Conservation (phyloP, 2,888 invertebrate species). For the Aproaerema taeniolella region DNA sequence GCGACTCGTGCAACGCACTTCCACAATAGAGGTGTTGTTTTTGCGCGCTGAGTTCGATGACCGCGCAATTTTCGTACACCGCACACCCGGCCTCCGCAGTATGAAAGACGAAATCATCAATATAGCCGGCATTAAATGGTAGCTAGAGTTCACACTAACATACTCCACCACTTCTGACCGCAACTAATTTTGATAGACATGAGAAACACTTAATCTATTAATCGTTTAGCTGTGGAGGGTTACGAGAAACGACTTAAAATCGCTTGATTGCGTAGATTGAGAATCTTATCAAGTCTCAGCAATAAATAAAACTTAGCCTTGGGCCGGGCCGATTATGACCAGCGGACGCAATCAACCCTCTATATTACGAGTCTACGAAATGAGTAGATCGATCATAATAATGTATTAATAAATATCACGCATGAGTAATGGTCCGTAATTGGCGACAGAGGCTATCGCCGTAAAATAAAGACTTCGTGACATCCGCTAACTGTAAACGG, state of each 20-base stretch:
- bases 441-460: slow-evolving; percentile 64
- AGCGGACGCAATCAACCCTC: slow-evolving; percentile 15
- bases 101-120: slow-evolving; percentile 28
- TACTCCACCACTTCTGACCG: no score
- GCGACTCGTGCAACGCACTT: slow-evolving; percentile 42
- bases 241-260: no score
- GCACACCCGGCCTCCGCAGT: slow-evolving; percentile 45
- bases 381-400: slow-evolving; percentile 15
- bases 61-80: slow-evolving; percentile 53
- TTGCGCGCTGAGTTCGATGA: slow-evolving; percentile 41
- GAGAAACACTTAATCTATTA: slow-evolving; percentile 9
- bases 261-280: slow-evolving; percentile 3
- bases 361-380: slow-evolving; percentile 8
- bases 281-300: slow-evolving; percentile 6
- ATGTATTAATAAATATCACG: slow-evolving; percentile 62
- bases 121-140: no score
- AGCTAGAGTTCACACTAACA: no score
- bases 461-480: slow-evolving; percentile 64
- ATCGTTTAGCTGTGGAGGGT: neutral
- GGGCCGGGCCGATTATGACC: slow-evolving; percentile 10
- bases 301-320: slow-evolving; percentile 7
- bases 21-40: slow-evolving; percentile 50
- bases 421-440: slow-evolving; percentile 66
- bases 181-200: slow-evolving; percentile 5
- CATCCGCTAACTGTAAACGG: slow-evolving; percentile 62